A percentile compares a stretch with the other conserved stretches of the same genome.
phyloP scores from a whole-genome alignment of 53 echinoderm and acorn worm genomes.

The Paelopatides confundens region DNA sequence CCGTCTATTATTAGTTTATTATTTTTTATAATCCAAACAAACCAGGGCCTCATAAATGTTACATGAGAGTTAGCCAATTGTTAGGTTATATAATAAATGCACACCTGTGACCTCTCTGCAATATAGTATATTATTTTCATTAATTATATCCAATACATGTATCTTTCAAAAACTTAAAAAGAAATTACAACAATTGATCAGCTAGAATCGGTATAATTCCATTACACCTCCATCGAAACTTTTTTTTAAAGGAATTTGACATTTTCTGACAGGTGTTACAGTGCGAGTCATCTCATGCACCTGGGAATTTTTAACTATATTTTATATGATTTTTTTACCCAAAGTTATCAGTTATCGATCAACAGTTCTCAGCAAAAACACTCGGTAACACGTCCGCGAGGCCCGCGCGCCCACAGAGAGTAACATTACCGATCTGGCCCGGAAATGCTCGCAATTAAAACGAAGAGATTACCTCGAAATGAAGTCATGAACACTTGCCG shows the following conservation, averaged over 20 bases:
- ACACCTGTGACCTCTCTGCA: too few species aligned
- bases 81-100: too few species aligned
- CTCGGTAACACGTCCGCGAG: constrained; percentile 34
- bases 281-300: background rate
- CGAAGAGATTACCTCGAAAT: constrained; percentile 14
- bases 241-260: background rate
- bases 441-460: constrained; percentile 45
- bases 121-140: too few species aligned
- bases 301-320: constrained; percentile 29
- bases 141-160: too few species aligned
- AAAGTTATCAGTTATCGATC: constrained; percentile 39
- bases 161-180: too few species aligned
- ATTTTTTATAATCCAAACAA: too few species aligned
- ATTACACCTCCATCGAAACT: background rate
- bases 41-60: too few species aligned
- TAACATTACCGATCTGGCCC: constrained; percentile 22
- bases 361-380: constrained; percentile 23
- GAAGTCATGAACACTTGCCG: constrained; percentile 36
- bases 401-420: constrained; percentile 32
- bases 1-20: too few species aligned
- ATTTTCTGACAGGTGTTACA: constrained; percentile 45
- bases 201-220: background rate
- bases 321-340: background rate
- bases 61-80: too few species aligned
- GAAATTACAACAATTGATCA: too few species aligned